phyloP scores from a whole-genome alignment of 2,113 vertebrate species.

The Pseudorectes ferrugineus region DNA sequence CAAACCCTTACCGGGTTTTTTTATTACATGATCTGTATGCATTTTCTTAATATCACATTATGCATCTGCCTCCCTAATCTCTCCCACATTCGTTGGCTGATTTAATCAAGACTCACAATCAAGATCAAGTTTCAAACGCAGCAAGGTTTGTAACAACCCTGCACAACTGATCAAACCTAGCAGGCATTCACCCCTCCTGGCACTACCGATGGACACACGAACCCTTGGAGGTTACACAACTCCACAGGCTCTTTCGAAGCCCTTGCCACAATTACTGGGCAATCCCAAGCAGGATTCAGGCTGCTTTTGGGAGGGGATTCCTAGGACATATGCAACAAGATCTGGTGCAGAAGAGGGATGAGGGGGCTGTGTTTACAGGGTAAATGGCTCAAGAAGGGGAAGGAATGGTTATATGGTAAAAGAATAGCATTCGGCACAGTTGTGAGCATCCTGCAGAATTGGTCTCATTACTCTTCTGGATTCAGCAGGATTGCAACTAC shows the following conservation, averaged over 20 bases:
- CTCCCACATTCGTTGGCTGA: background rate
- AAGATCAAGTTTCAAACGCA: background rate
- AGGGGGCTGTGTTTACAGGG: background rate
- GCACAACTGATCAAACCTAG: background rate
- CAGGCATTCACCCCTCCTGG: background rate
- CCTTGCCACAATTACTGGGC: fast-evolving
- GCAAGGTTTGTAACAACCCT: background rate
- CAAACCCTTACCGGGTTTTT: background rate
- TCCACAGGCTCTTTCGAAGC: fast-evolving
- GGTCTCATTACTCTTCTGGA: background rate
- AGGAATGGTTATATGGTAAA: background rate
- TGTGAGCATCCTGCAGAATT: background rate
- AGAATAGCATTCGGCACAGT: background rate
- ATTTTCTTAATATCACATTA: background rate
- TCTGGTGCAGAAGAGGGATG: background rate
- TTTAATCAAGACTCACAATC: background rate
- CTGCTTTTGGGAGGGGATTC: fast-evolving
- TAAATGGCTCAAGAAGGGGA: background rate
- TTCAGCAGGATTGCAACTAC: background rate
- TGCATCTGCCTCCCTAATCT: background rate
- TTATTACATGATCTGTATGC: background rate
- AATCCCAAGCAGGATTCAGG: fast-evolving
- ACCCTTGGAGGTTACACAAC: background rate
- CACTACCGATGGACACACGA: fast-evolving
- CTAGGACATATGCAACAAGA: background rate